Base-by-base conservation (phyloP, 2,888 invertebrate species). In the Drosophila colorata region DNA sequence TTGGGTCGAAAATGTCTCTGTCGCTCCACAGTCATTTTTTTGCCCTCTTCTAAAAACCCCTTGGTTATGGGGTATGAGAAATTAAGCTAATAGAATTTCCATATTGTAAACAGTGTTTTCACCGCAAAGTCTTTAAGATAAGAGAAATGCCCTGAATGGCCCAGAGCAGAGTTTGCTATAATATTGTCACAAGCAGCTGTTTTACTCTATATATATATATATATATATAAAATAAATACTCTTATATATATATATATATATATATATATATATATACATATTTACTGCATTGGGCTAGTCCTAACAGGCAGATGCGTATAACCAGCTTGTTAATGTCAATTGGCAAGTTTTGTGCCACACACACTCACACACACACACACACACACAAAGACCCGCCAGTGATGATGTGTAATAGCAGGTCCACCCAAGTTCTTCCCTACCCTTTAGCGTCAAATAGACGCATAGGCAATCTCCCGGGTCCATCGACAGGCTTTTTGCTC, bases 301-400 rank as follows among this genome's bases (percentile, higher is more conserved):
- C 25, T 52, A 9, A 20, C 43, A 37, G 43, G 14, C 52, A 20
- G 58, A 37, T 38, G 44, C 38, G 38, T 49, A 28, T 41, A 66
- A 74, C 58, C 65, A 67, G 69, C 69, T 73, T 69, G 74, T 64
- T 78, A 76, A 73, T 78, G 67, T 61, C 77, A 78, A 78, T 78
- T 67, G 70, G 46, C 43, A 67, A 64, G 60, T 74, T 64, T 67
- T 47, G 58, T 51, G 49, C 14, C 68, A 57, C 44, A 23, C 40
- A 38, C 20, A 31, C 47, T 23, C 18, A 25, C 25, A 28, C n/a
- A 16, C 18, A 28, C 25, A 38, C n/a, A 9, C 20, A n/a, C 18
- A 67, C 33, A 47, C 20, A 31, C 41, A 37, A 13, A 25, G 16
- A 41, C 14, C 9, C 14, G 18, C n/a, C 20, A 55, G 28, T 44